Evolutionary conservation across 2,113 vertebrate species (phyloP).

Genomic region (Lagenorhynchus albirostris): DNA sequence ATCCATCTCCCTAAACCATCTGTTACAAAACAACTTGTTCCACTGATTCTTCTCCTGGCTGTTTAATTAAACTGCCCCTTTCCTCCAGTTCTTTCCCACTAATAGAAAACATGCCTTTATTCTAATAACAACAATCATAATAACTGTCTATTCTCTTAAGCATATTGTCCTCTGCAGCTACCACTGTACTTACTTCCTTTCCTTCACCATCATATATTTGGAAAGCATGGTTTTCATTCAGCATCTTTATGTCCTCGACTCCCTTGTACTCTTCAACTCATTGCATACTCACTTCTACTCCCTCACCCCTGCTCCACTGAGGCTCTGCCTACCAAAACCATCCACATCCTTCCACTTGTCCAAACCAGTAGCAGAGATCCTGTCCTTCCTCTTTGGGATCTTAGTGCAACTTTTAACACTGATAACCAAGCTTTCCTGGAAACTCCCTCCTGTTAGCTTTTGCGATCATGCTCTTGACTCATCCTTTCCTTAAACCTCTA

Average conservation of each 20-base stretch:
- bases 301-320: accelerated
- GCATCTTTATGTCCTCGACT: neutral
- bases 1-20: neutral
- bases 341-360: neutral
- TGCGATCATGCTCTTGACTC: neutral
- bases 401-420: neutral
- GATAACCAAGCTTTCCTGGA: neutral
- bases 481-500: neutral
- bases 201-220: neutral
- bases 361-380: neutral
- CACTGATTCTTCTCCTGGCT: neutral
- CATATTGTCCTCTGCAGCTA: neutral
- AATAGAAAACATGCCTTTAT: neutral
- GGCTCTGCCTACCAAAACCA: neutral
- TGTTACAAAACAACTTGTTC: neutral
- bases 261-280: neutral
- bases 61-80: neutral
- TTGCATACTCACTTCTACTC: neutral
- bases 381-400: neutral
- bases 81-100: neutral
- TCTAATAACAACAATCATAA: neutral
- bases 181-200: neutral
- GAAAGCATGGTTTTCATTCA: neutral
- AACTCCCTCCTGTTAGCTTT: neutral
- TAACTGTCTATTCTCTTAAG: neutral